Base-by-base conservation (phyloP, 2,888 invertebrate species). In the Eupithecia abbreviata region DNA sequence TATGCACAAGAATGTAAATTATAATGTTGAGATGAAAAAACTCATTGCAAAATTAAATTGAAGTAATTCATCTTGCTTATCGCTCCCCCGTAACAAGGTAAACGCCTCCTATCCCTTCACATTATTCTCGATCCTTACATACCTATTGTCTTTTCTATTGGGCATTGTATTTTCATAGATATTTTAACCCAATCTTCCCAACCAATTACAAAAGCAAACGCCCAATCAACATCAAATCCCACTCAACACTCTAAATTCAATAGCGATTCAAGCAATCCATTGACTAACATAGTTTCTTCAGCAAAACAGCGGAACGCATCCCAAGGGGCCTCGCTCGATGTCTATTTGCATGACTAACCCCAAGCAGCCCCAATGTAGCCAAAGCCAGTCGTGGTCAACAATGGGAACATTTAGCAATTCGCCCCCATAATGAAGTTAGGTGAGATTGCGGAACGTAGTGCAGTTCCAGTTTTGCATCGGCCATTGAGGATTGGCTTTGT, bases 391-490 rank as follows among this genome's bases (percentile, higher is more conserved):
- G 89, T 90, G 90, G 91, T 90, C 92, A 91, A 92, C 92, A 93
- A 93, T 93, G 85, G 89, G 86, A 92, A 88, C 92, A 91, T 92
- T 94, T 92, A 93, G 93, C 93, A 90, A 93, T 93, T 92, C 92
- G 89, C 90, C 88, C 88, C 88, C 89, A 88, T 94, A 94, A 94
- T 92, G 92, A 93, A 94, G 93, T 93, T 94, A 93, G 91, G 88
- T 90, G 90, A 91, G 93, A 93, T 94, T 94, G 92, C 89, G 89
- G 74, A 74, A 75, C 75, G 73, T n/a, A 65, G 74, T 72, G 74
- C 78, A 71, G 69, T 43, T 49, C 69, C 45, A 69, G 69, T 49
- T 69, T 69, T 69, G 69, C 62, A 67, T 70, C 73, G 72, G 67
- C 47, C 67, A 68, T 72, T 72, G 67, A 68, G 49, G 30, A 73